Base-by-base conservation (phyloP, 1,140 invertebrate species). In the Arion vulgaris region DNA sequence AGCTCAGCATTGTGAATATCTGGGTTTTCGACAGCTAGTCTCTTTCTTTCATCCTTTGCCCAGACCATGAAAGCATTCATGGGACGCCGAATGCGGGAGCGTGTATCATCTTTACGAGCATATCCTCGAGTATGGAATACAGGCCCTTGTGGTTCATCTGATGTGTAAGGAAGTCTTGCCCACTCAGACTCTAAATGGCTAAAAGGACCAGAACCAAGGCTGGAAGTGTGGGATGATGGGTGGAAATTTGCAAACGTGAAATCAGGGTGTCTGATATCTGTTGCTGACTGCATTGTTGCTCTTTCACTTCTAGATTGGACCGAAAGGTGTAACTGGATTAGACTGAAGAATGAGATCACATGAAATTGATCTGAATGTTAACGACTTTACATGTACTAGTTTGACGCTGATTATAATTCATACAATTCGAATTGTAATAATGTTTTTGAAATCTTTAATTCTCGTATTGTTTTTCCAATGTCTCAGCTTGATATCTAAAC, bases 1-100 rank as follows among this genome's bases (percentile, higher is more conserved):
- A 99, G 99, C 93, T 99, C 99, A 0, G 98, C 99, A 92, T 99
- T 99, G 93, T 99, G 98, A 96, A 99, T 99, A 89, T 99, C 98
- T 0, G 98, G 98, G 92, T 98, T 99, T 0, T 97, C 97, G 89
- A 99, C 99, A 0, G 99, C 94, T 87, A 99, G 98, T 93, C 98
- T 98, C 80, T 98, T 94, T 85, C 98, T 94, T 90, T 99, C 98
- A 90, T 99, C 97, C 91, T 90, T 91, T 2, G 91, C 91, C 91
- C 91, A 92, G 5, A 92, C 91, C 91, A 92, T 92, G 81, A 92
- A 92, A 11, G 91, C 91, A 81, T 92, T 92, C 91, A 92, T 92
- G 0, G 91, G 91, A 78, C 91, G 84, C 26, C 73, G 17, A 7
- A 75, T 75, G 1, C 73, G 39, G 26, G 28, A 7, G 13, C 73